Conservation (phyloP, 2,113 vertebrate genomes). For the Spilogale gracilis region DNA sequence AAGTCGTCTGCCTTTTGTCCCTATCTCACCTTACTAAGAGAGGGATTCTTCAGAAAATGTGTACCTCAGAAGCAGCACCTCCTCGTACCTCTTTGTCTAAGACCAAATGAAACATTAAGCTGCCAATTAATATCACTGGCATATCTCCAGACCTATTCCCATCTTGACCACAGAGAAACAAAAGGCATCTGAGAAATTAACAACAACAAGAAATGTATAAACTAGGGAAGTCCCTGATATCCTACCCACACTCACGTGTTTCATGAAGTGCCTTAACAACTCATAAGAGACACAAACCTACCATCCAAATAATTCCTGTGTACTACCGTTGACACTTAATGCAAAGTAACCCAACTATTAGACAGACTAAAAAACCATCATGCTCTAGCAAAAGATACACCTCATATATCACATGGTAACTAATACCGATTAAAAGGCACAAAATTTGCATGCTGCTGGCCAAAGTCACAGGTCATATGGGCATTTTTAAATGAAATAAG, state of each 20-base stretch:
- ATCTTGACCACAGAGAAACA: neutral
- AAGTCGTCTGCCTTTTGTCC: neutral
- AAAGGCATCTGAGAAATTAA: neutral
- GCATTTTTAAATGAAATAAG: too few species aligned
- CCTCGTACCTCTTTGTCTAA: neutral
- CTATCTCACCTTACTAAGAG: neutral
- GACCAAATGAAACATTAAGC: neutral
- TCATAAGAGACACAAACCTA: fast-evolving
- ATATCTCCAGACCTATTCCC: neutral
- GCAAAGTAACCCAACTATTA: neutral
- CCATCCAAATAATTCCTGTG: fast-evolving
- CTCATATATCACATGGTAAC: too few species aligned
- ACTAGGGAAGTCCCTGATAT: neutral
- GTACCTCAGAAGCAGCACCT: neutral
- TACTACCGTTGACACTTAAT: neutral
- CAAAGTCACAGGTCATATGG: fast-evolving
- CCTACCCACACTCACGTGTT: fast-evolving
- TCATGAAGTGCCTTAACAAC: neutral
- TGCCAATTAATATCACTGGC: neutral
- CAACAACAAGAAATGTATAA: neutral
- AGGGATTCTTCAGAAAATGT: neutral
- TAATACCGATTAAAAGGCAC: too few species aligned
- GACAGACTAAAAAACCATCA: neutral
- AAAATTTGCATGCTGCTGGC: fast-evolving
- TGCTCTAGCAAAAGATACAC: neutral